These are phyloP conservation scores for Drosophila sechellia DNA, from an alignment of 1,140 invertebrate species.

Conservation along the genomic window DNA sequence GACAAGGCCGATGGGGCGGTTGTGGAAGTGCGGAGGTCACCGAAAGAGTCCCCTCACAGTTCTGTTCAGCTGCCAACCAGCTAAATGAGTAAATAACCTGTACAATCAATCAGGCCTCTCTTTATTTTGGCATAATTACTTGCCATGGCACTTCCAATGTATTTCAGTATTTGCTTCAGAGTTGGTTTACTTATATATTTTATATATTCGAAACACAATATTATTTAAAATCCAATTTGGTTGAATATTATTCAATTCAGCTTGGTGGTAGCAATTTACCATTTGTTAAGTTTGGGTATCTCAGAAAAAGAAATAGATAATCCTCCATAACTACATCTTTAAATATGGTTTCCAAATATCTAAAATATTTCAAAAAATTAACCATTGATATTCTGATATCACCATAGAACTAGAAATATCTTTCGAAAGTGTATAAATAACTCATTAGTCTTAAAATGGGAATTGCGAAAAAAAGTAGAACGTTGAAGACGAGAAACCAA, in stretches of 20 bases:
- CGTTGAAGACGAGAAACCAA: constrained; percentile 9
- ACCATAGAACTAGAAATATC: not conserved
- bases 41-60: constrained; percentile 42
- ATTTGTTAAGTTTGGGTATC: no score
- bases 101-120: constrained; percentile 19
- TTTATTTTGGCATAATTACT: constrained; percentile 3
- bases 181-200: not conserved
- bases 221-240: no score
- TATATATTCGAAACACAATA: no score
- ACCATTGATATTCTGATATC: no score
- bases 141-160: not conserved
- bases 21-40: not conserved
- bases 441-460: constrained; percentile 57
- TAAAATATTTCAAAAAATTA: no score
- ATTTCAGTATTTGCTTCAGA: not conserved
- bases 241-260: no score
- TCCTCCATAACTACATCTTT: no score
- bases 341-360: no score
- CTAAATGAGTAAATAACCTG: constrained; percentile 22
- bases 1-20: constrained; percentile 41
- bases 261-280: no score
- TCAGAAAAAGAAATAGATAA: no score
- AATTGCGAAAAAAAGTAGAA: constrained; percentile 1
- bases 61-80: constrained; percentile 40
- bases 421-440: constrained; percentile 3